Conservation (phyloP, 2,113 vertebrate genomes). For the Podarcis raffonei region DNA sequence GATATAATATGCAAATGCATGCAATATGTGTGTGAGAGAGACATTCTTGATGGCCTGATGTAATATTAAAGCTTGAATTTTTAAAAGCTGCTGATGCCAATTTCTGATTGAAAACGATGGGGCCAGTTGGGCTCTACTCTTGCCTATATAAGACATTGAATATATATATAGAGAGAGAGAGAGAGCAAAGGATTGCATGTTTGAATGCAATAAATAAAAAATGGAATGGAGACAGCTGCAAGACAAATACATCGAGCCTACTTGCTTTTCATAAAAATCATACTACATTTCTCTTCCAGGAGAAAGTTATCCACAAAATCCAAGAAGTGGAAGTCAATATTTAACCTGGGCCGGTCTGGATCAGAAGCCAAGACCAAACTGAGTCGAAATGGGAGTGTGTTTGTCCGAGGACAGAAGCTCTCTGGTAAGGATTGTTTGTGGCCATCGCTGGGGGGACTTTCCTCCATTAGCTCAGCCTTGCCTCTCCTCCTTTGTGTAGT, state of each 20-base stretch:
- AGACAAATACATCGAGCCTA: constrained; percentile 14
- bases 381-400: constrained; percentile 95
- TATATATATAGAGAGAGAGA: neutral
- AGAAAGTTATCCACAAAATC: constrained; percentile 95
- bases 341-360: constrained; percentile 92
- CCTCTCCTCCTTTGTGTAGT: neutral
- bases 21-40: no score
- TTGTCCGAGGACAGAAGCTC: constrained; percentile 88
- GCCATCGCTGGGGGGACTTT: neutral
- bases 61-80: constrained; percentile 23
- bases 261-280: neutral
- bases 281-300: constrained; percentile 71
- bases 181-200: neutral
- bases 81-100: neutral
- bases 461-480: neutral
- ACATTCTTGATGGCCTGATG: neutral
- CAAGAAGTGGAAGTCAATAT: constrained; percentile 98
- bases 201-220: neutral
- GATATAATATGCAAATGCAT: neutral
- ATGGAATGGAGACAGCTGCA: neutral
- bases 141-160: neutral
- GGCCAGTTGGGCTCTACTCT: neutral
- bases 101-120: neutral
- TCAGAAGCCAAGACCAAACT: constrained; percentile 93
- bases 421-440: constrained; percentile 77